Percentiles rank a stretch among this genome's conserved stretches.
Evolutionary conservation across 2,113 vertebrate species (phyloP).

Genomic region (Crypturellus undulatus): DNA sequence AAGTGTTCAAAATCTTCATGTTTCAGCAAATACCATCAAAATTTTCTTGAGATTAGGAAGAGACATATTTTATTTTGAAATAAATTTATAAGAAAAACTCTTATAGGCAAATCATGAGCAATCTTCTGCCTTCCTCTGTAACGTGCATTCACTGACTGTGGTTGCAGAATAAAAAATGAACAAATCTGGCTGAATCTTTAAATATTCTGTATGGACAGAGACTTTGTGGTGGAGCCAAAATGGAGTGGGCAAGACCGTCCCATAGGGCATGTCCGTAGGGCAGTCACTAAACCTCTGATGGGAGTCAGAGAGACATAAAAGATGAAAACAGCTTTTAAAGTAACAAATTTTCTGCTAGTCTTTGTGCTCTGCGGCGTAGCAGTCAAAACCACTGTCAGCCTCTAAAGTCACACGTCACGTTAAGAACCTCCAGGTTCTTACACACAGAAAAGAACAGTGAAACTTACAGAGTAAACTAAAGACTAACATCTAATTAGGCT

Average conservation of each 20-base stretch:
- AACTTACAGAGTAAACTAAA: not conserved
- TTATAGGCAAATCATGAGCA: not conserved
- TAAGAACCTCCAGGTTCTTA: not conserved
- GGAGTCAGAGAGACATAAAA: not conserved
- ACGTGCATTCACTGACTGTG: not conserved
- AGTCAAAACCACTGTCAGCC: not conserved
- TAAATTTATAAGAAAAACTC: not conserved
- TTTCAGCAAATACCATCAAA: not conserved
- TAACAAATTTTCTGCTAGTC: not conserved
- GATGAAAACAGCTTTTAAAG: not conserved
- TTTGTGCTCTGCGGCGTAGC: not conserved
- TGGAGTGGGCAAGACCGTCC: not conserved
- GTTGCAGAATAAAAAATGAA: not conserved
- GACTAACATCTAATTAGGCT: not conserved
- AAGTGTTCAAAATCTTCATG: not conserved
- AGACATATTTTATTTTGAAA: not conserved
- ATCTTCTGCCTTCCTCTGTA: not conserved
- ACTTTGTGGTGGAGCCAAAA: not conserved
- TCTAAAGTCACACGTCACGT: not conserved
- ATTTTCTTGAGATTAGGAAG: not conserved
- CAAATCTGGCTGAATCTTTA: not conserved
- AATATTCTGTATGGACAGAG: not conserved
- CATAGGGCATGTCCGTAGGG: no score
- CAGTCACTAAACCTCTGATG: not conserved
- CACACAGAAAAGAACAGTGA: not conserved